These are phyloP conservation scores for Polia nebulosa DNA, from an alignment of 2,888 invertebrate genomes.

Conservation along the genomic window DNA sequence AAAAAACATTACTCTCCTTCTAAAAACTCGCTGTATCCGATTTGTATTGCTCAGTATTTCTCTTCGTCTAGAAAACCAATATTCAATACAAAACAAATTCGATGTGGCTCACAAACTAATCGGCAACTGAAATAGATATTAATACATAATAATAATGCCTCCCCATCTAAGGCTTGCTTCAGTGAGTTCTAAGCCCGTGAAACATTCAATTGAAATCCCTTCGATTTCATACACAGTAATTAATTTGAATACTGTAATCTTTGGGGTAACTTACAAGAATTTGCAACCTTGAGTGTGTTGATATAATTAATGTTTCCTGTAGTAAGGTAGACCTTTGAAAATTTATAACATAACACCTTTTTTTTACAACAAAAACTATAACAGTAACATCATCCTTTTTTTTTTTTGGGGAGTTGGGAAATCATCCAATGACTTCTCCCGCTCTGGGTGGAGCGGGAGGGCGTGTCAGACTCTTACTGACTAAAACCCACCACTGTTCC, in stretches of 20 bases:
- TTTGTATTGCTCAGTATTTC: background rate
- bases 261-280: slow-evolving; percentile 17
- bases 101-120: background rate
- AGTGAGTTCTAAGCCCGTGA: slow-evolving; percentile 19
- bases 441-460: no score
- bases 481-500: no score
- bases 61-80: background rate
- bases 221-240: slow-evolving; percentile 37
- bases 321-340: no score
- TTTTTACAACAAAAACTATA: no score
- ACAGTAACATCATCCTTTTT: no score
- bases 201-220: slow-evolving; percentile 51
- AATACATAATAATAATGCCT: slow-evolving; percentile 1
- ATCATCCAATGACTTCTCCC: no score
- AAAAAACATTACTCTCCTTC: no score
- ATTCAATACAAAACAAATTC: slow-evolving; percentile 8
- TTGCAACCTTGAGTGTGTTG: slow-evolving; percentile 1
- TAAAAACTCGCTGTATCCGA: no score
- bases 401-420: no score
- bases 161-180: background rate
- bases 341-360: background rate
- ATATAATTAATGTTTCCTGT: background rate
- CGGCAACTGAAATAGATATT: slow-evolving; percentile 15
- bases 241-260: slow-evolving; percentile 50
- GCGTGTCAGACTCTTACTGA: no score